Conservation (phyloP, 2,113 vertebrate species). For the Nothobranchius kuhntae region DNA sequence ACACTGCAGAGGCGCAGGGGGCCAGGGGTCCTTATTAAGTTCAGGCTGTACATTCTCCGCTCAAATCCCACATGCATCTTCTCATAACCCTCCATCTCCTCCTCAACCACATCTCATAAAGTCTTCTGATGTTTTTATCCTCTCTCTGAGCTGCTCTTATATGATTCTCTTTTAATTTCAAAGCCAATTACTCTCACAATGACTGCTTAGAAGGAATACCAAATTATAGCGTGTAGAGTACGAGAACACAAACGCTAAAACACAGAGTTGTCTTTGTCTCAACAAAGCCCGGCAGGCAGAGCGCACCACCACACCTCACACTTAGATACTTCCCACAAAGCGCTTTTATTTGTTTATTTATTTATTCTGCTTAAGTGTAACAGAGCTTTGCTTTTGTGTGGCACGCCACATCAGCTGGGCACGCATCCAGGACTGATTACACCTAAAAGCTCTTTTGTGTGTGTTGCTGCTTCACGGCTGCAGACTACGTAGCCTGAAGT, state of each 20-base stretch:
- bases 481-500: slow-evolving; percentile 3
- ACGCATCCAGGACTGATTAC: slow-evolving; percentile 43
- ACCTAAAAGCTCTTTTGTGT: neutral
- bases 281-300: slow-evolving; percentile 48
- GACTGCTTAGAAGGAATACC: slow-evolving; percentile 58
- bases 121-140: slow-evolving; percentile 48
- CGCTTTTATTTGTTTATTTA: no score
- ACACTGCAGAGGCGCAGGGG: slow-evolving; percentile 57
- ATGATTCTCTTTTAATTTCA: slow-evolving; percentile 61
- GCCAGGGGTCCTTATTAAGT: slow-evolving; percentile 66
- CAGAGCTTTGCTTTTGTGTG: slow-evolving; percentile 55
- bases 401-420: slow-evolving; percentile 52
- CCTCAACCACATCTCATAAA: slow-evolving; percentile 39
- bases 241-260: slow-evolving; percentile 16
- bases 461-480: slow-evolving; percentile 15
- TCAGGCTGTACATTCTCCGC: slow-evolving; percentile 25
- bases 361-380: slow-evolving; percentile 21
- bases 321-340: slow-evolving; percentile 45
- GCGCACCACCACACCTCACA: slow-evolving; percentile 51
- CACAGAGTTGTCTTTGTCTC: slow-evolving; percentile 61
- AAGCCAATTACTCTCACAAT: slow-evolving; percentile 50
- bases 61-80: slow-evolving; percentile 55
- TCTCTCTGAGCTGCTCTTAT: slow-evolving; percentile 41
- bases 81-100: slow-evolving; percentile 29
- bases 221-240: slow-evolving; percentile 65